phyloP scores from a whole-genome alignment of 1,140 invertebrate genomes.

The Pseudomyrmex sp. region DNA sequence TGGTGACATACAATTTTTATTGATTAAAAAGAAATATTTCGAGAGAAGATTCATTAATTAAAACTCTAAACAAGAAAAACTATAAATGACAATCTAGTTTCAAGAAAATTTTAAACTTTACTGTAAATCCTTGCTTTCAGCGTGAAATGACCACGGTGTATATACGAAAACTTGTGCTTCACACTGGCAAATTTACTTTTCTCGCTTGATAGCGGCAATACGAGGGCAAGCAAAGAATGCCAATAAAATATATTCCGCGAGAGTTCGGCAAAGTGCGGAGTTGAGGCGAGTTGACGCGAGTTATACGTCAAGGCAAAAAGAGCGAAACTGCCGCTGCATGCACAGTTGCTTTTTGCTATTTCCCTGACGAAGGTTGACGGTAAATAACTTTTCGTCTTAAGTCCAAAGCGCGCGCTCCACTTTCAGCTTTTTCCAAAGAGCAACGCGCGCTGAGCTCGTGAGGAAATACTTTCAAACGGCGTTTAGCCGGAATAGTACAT shows the following conservation, averaged over 20 bases:
- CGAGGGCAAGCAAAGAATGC: not conserved
- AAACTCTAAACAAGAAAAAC: too few relatives aligned
- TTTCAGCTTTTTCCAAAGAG: conserved; percentile 27
- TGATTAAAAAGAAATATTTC: too few relatives aligned
- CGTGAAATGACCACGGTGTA: not conserved
- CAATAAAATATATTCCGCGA: conserved; percentile 20
- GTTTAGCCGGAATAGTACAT: conserved; percentile 21
- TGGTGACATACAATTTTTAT: too few relatives aligned
- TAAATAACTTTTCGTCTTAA: conserved; percentile 51
- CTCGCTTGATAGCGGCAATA: not conserved
- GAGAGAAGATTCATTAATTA: too few relatives aligned
- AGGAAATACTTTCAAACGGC: conserved; percentile 39
- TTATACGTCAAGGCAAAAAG: conserved; percentile 20
- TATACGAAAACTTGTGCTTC: not conserved
- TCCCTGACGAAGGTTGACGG: conserved; percentile 22
- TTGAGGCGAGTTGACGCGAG: conserved; percentile 4
- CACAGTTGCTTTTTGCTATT: conserved; percentile 26
- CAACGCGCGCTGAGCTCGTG: not conserved
- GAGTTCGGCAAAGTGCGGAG: not conserved
- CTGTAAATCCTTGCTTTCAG: too few relatives aligned
- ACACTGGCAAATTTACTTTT: not conserved
- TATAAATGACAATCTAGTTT: too few relatives aligned
- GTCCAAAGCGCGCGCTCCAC: conserved; percentile 12
- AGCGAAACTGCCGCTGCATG: not conserved
- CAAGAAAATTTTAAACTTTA: too few relatives aligned